Conservation (phyloP, 1,140 invertebrate species). For the Drosophila mauritiana region DNA sequence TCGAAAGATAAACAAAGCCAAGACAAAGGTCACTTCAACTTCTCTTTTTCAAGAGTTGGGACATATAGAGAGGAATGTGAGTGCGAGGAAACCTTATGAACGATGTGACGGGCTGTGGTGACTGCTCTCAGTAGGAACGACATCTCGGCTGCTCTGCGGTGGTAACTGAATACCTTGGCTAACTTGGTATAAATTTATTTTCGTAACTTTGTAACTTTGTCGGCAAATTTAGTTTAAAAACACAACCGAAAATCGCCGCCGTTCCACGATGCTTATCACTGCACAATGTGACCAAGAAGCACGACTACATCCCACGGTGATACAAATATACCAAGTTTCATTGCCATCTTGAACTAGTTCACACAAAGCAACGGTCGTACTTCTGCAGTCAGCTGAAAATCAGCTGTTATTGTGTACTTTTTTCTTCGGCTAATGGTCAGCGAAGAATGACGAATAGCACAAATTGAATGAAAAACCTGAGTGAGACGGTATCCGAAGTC, state of each 20-base stretch:
- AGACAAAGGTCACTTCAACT: constrained; percentile 66
- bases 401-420: constrained; percentile 21
- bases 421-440: constrained; percentile 8
- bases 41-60: constrained; percentile 24
- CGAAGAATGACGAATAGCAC: constrained; percentile 38
- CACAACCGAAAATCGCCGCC: constrained; percentile 50
- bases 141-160: constrained; percentile 43
- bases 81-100: constrained; percentile 73
- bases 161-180: not conserved
- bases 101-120: constrained; percentile 42
- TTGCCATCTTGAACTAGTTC: not conserved
- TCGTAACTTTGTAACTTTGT: constrained; percentile 23
- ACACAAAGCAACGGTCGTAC: not conserved
- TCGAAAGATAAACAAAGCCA: constrained; percentile 47
- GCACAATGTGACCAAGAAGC: not conserved
- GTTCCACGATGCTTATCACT: constrained; percentile 28
- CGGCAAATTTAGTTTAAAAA: constrained; percentile 54
- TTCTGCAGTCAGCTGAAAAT: constrained; percentile 36
- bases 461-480: constrained; percentile 49
- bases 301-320: too few species aligned
- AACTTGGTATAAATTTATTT: constrained; percentile 26
- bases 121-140: constrained; percentile 63
- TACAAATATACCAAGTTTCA: not conserved
- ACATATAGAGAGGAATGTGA: constrained; percentile 26
- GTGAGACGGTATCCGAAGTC: constrained; percentile 23